Conservation (phyloP, 2,797 vertebrate species). For the Hippoglossus hippoglossus region DNA sequence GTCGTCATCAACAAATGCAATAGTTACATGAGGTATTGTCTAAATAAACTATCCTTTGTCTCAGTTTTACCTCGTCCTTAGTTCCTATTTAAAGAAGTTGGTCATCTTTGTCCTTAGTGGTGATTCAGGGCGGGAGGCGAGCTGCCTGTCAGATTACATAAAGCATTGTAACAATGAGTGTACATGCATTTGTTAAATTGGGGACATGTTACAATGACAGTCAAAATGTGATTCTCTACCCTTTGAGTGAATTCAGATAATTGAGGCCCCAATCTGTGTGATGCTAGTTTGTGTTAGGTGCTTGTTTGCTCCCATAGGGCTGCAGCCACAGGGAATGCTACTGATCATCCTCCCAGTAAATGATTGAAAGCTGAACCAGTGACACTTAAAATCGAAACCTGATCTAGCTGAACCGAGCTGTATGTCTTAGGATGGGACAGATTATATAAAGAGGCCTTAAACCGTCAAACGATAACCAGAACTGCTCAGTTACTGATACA, state of each 20-base stretch:
- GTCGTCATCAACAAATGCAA: no score
- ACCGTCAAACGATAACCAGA: not conserved
- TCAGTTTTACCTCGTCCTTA: no score
- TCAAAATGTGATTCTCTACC: not conserved
- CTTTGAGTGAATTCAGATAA: not conserved
- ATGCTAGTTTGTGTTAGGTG: no score
- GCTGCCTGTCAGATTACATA: not conserved
- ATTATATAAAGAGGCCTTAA: not conserved
- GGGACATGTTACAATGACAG: not conserved
- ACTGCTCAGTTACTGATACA: constrained; percentile 10
- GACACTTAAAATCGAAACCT: not conserved
- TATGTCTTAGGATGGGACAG: not conserved
- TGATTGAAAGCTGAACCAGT: no score
- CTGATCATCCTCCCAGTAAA: no score
- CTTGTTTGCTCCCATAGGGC: no score
- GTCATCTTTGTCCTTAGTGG: no score
- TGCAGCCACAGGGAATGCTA: no score
- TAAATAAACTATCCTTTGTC: no score
- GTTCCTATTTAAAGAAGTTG: no score
- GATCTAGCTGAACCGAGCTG: not conserved
- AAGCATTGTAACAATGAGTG: not conserved
- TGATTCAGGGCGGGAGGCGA: not conserved
- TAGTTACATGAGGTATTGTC: no score
- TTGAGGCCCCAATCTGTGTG: not conserved
- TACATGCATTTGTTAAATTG: not conserved